phyloP scores from a whole-genome alignment of 1,140 invertebrate genomes.

The Mactra quadrangularis region DNA sequence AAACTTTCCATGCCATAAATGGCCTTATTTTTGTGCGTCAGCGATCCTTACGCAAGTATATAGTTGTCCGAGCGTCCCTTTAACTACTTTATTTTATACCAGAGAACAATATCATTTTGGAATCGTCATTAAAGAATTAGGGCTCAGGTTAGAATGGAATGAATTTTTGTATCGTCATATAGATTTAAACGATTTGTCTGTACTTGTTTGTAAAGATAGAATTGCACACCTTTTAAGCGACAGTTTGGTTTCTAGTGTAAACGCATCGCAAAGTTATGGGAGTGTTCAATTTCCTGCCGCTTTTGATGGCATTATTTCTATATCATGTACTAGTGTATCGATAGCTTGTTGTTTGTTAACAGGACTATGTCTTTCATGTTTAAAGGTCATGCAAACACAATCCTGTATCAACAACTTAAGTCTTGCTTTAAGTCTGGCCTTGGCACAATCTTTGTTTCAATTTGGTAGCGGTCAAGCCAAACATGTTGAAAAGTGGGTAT shows the following conservation, averaged over 20 bases:
- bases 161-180: too few relatives aligned
- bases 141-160: too few relatives aligned
- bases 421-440: slow-evolving; percentile 80
- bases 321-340: slow-evolving; percentile 80
- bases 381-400: slow-evolving; percentile 82
- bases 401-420: slow-evolving; percentile 83
- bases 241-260: too few relatives aligned
- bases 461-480: slow-evolving; percentile 66
- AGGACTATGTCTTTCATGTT: slow-evolving; percentile 78
- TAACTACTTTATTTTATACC: too few relatives aligned
- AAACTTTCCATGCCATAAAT: too few relatives aligned
- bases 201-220: not conserved
- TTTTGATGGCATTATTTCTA: slow-evolving; percentile 49
- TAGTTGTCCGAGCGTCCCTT: too few relatives aligned
- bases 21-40: too few relatives aligned
- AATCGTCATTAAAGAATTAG: too few relatives aligned
- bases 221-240: not conserved
- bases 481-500: slow-evolving; percentile 63
- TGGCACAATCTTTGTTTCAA: slow-evolving; percentile 83
- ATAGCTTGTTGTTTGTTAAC: slow-evolving; percentile 81
- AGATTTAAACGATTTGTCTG: too few relatives aligned
- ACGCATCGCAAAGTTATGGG: too few relatives aligned
- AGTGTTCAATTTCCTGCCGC: not conserved
- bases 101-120: too few relatives aligned
- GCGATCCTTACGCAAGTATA: too few relatives aligned